phyloP scores from a whole-genome alignment of 2,113 vertebrate genomes.

The Turnix velox region DNA sequence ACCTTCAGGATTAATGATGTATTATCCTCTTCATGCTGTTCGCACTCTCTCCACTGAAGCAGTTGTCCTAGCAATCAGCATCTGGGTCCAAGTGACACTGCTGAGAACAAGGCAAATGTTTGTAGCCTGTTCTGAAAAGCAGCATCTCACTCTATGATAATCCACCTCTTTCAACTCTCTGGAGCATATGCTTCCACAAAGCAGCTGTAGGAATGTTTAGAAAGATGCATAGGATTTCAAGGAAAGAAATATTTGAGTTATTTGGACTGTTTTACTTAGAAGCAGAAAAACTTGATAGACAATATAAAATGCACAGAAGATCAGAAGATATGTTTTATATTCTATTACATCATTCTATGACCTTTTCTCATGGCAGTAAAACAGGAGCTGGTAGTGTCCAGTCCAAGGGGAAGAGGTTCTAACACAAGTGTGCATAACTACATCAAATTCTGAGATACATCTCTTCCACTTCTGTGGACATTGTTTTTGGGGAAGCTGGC shows the following conservation, averaged over 20 bases:
- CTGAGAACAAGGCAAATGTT: background rate
- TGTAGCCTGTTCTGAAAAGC: background rate
- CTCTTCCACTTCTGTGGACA: background rate
- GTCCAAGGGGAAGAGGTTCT: background rate
- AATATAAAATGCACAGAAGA: fast-evolving
- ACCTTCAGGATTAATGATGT: background rate
- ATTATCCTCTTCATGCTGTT: background rate
- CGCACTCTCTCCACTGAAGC: background rate
- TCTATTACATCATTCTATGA: background rate
- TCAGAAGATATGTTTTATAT: background rate
- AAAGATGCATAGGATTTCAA: background rate
- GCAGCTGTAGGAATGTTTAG: background rate
- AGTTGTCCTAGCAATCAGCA: background rate
- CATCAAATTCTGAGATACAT: background rate
- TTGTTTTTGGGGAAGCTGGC: background rate
- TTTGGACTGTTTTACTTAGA: background rate
- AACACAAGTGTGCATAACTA: fast-evolving
- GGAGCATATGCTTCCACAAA: background rate
- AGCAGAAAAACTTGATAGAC: background rate
- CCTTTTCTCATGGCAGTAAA: background rate
- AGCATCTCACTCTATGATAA: background rate
- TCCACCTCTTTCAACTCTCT: background rate
- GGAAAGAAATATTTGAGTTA: background rate
- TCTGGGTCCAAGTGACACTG: background rate
- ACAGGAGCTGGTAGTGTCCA: background rate